Percentiles rank a stretch among this genome's conserved stretches.
These are phyloP conservation scores for Archocentrus centrarchus DNA, from an alignment of 2,113 vertebrate genomes.

Conservation along the genomic window DNA sequence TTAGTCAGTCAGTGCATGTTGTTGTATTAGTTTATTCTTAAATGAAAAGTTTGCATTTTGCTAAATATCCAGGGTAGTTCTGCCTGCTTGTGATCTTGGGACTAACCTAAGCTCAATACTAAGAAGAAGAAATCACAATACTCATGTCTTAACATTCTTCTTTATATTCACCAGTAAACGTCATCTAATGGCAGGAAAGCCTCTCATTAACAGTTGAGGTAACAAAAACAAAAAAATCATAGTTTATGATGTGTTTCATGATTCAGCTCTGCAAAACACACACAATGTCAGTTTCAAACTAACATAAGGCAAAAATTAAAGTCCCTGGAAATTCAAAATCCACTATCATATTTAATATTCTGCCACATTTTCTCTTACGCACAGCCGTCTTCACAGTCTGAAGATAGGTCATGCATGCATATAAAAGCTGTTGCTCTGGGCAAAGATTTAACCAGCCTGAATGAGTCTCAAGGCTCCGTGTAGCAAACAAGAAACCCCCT, in stretches of 20 bases:
- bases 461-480: constrained; percentile 52
- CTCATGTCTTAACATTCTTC: background rate
- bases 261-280: background rate
- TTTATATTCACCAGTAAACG: background rate
- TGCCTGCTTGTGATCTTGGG: too few relatives aligned
- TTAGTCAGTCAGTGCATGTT: background rate
- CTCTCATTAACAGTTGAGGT: background rate
- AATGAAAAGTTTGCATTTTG: background rate
- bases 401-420: constrained; percentile 73
- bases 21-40: background rate
- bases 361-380: constrained; percentile 58
- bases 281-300: background rate
- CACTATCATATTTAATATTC: constrained; percentile 61
- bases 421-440: constrained; percentile 67
- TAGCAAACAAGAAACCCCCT: constrained; percentile 40
- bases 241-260: background rate
- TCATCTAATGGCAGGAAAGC: background rate
- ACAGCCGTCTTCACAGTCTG: constrained; percentile 50
- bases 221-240: background rate
- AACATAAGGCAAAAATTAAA: background rate
- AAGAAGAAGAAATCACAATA: background rate
- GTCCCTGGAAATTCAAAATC: constrained; percentile 6
- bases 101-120: background rate
- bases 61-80: background rate
- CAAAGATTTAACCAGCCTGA: constrained; percentile 62